Base-by-base conservation (phyloP, 1,140 invertebrate species). In the Teleopsis dalmanni region DNA sequence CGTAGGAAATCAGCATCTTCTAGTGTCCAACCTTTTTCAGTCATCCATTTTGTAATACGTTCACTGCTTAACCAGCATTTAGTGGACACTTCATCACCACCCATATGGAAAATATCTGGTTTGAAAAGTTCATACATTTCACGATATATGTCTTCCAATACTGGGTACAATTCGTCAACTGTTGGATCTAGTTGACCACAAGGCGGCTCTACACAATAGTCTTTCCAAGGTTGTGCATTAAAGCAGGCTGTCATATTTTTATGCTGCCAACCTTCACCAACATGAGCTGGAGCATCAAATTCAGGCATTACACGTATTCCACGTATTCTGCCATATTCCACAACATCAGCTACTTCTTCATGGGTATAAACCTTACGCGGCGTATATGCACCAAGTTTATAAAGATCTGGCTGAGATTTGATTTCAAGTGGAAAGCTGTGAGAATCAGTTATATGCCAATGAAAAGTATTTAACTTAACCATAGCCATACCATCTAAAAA, bases 381-480 rank as follows among this genome's bases (percentile, higher is more conserved):
- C 7, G 77, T 73, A 58, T 90, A 89, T 14, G 87, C 83, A 1
- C 88, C 89, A 33, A 82, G 78, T 57, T 78, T 77, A 1, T 79
- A 77, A 10, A 92, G 68, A 33, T 83, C 70, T 0, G 88, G 88
- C 34, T 76, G 76, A 7, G 78, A 79, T 56, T 75, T 75, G 1
- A 85, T 80, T 21, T 81, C 79, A 42, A 89, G 81, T 0, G 89
- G 88, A 58, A 92, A 91, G 57, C 87, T 90, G 18, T 91, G 88
- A 1, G 83, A 82, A 63, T 93, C 89, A 0, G 87, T 90, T n/a
- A 92, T 87, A 56, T 93, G 88, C 87, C 88, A 91, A 57, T 93
- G 89, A 63, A 93, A 85, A 0, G 83, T 82, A 61, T 93, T 93
- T 27, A 93, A 59, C 59, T 92, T 93, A 10, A 81, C 82, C 58